Evolutionary conservation across 2,888 invertebrate genomes (phyloP), one percentile per base, ranked within the genome.

Genomic region (Euzophera pinguis): DNA sequence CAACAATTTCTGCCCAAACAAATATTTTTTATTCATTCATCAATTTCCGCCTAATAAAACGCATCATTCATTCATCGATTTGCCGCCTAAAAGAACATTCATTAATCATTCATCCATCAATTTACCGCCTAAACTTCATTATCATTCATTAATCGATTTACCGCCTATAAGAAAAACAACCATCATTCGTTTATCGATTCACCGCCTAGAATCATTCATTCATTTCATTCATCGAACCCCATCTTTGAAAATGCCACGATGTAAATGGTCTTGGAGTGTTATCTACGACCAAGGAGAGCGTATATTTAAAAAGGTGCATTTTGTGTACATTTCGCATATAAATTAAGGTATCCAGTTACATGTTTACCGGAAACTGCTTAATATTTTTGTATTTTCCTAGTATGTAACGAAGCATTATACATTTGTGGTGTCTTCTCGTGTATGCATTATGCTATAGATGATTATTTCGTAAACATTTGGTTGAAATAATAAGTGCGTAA

Each of bases 401-500:
- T 77, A 77, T 75, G 75, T 88, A 87, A 85, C 71, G 78, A 75
- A 70, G 73, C 80, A 79, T 81, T 75, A 73, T 78, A 73, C 71
- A 72, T 75, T 75, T 74, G 81, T 84, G 86, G 80, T 84, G 84
- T 86, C 84, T 82, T 83, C 79, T 84, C 75, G 84, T 86, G 87
- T 87, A 88, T 78, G 82, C 84, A 81, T 81, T 84, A 85, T 82
- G 88, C 87, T 89, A 85, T 88, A 88, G 87, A 82, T 75, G 82
- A 84, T 71, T 86, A 84, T 80, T 80, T 78, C 80, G 71, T 87
- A 86, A 83, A 87, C 84, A 86, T 88, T 89, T 89, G 79, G 81
- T 88, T 88, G 87, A 84, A 88, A 89, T 89, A 87, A 90, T 89
- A 90, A 90, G 86, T 89, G 88, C 89, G 88, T 89, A 90, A 90